Evolutionary conservation across 2,797 vertebrate species (phyloP), one percentile per base, ranked within the genome.

Genomic region (Heterohyrax brucei): DNA sequence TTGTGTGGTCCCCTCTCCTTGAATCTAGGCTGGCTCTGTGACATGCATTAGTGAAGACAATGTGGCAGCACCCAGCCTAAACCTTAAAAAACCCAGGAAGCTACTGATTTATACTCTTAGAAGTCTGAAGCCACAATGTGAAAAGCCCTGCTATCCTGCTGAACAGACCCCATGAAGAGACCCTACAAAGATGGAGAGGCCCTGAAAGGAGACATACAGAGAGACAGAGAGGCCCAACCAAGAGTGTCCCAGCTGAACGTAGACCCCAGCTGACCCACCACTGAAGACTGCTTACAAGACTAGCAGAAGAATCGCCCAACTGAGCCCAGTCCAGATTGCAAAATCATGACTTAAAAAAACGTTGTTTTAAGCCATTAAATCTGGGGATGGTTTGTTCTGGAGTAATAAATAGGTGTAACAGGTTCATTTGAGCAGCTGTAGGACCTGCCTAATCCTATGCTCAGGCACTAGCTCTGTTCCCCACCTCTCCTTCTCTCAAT

Each of bases 401-500:
- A 28, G 18, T 78, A 93, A 30, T 18, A 68, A 64, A 4, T 19
- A 19, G 12, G 12, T 26, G 75, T 21, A 46, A 21, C 13, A 3
- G n/a, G 7, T 53, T 62, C 64, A 39, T 61, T 1, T 50, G 90
- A 14, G 33, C 30, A 62, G 19, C 4, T 6, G 19, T 13, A 21
- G 33, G 5, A 30, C 48, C 53, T 4, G 22, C 50, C 56, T 59
- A 28, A 10, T 48, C 28, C 66, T 64, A 44, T 61, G 30, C n/a
- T 61, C 76, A 16, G 46, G 13, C 75, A 1, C 33, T 44, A 46
- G 22, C 12, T 22, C 5, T 2, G 1, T 30, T 7, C 44, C 13
- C 10, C 4, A 0, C 10, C 16, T 18, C 1, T n/a, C 12, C 44
- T 53, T 9, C 39, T 16, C 0, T 0, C 0, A 8, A 0, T 22